Conservation (phyloP, 2,113 vertebrate genomes). For the Crocuta crocuta region DNA sequence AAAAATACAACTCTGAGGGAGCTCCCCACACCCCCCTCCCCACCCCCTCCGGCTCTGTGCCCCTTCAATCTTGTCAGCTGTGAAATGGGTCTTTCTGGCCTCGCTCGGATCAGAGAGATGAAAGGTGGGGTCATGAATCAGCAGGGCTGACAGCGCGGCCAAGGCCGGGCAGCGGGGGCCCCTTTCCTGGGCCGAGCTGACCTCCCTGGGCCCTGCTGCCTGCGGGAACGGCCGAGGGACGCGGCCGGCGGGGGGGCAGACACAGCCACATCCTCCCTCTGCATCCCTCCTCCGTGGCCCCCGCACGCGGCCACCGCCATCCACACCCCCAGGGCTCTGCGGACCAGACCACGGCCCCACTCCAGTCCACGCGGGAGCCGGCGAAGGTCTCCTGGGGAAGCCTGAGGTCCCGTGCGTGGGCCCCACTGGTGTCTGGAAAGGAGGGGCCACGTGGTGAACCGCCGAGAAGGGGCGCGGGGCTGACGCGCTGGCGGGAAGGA, state of each 20-base stretch:
- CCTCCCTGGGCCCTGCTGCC: slow-evolving; percentile 86
- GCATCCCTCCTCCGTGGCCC: not conserved
- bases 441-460: not conserved
- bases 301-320: slow-evolving; percentile 75
- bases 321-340: not conserved
- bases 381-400: not conserved
- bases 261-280: slow-evolving; percentile 51
- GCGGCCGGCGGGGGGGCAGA: slow-evolving; percentile 83
- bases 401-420: not conserved
- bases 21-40: slow-evolving; percentile 38
- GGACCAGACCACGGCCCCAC: too few species aligned
- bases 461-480: not conserved
- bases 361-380: not conserved
- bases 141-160: slow-evolving; percentile 87
- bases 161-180: slow-evolving; percentile 85
- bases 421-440: not conserved
- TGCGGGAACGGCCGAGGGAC: slow-evolving; percentile 89
- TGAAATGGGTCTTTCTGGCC: slow-evolving; percentile 90
- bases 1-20: slow-evolving; percentile 68
- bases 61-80: slow-evolving; percentile 89
- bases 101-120: slow-evolving; percentile 88
- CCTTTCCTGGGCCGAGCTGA: slow-evolving; percentile 87
- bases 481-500: not conserved
- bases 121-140: slow-evolving; percentile 90
- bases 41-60: slow-evolving; percentile 58